These are phyloP conservation scores for Cladopsammia gracilis DNA, from an alignment of 64 coral and sea anemone species.

Conservation along the genomic window DNA sequence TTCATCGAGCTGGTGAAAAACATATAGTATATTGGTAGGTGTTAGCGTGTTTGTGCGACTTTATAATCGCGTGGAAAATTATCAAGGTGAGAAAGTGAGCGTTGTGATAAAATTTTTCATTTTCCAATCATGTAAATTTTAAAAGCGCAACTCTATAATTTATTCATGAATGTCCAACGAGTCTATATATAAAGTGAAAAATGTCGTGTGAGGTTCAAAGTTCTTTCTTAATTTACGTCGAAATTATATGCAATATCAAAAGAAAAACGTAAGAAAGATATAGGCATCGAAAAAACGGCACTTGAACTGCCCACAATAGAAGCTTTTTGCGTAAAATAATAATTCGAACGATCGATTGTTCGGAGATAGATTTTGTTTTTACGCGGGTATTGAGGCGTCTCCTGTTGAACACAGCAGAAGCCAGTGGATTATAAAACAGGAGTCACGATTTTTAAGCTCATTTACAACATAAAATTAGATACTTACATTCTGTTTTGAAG, in stretches of 20 bases:
- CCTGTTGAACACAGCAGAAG: neutral
- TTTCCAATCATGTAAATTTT: constrained; percentile 33
- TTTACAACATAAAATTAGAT: neutral
- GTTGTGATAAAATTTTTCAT: neutral
- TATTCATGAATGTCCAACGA: constrained; percentile 33
- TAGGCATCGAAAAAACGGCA: neutral
- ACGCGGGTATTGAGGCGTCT: constrained; percentile 1
- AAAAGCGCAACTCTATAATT: constrained; percentile 44
- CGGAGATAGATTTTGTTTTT: neutral
- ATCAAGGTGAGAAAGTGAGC: neutral
- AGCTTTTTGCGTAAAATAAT: neutral
- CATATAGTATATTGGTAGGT: no score
- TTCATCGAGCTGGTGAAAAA: neutral
- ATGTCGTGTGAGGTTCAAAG: constrained; percentile 14
- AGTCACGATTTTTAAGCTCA: neutral
- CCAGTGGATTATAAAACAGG: neutral
- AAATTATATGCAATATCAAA: neutral
- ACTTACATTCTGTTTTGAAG: constrained; percentile 99
- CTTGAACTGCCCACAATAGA: neutral
- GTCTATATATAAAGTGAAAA: constrained; percentile 46
- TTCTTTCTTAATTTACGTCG: neutral
- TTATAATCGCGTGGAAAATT: no score
- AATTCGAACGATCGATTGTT: constrained; percentile 11
- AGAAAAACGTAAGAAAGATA: no score
- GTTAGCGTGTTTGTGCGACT: no score